Evolutionary conservation across 1,140 invertebrate genomes (phyloP), one percentile per base, ranked within the genome.

Genomic region (Tribolium madens): DNA sequence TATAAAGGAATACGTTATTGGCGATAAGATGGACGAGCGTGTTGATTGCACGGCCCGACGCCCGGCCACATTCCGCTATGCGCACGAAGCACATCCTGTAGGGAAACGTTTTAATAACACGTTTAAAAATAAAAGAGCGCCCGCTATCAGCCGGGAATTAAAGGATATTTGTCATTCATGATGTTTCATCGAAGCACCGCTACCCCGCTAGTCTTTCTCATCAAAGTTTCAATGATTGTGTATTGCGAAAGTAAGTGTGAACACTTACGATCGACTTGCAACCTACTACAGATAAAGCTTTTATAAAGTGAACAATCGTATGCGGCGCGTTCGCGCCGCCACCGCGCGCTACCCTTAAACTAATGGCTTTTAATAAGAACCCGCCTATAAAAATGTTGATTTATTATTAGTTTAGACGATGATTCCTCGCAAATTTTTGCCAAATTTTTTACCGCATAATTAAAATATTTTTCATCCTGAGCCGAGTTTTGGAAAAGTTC

Each of bases 301-400:
- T 79, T 79, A 79, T 79, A 79, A 73, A 76, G 75, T 70, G 70
- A 79, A 46, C 75, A 68, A 76, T 76, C 69, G 68, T 46, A 69
- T 31, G 53, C 17, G 9, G 18, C 70, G 78, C 78, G 71, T 76
- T 75, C 76, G 74, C 75, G 57, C 74, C 71, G 57, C 57, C 78
- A 69, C 75, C 79, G 76, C 78, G 69, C 64, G 80, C 48, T 77
- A 78, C 82, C 76, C 78, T 73, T 53, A 82, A 84, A 84, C 82
- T 84, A 85, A 85, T 85, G 84, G 84, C 83, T 85, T 84, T 83
- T 85, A 84, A 85, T 84, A 84, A 85, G 84, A 85, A 83, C 80
- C 77, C 53, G 83, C 83, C 84, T 83, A 84, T 85, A 85, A 85
- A 85, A 85, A 84, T 85, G 83, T 84, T 85, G 84, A 85, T 85